These are phyloP conservation scores for Murina feae DNA, from an alignment of 2,113 vertebrate species.

Conservation along the genomic window DNA sequence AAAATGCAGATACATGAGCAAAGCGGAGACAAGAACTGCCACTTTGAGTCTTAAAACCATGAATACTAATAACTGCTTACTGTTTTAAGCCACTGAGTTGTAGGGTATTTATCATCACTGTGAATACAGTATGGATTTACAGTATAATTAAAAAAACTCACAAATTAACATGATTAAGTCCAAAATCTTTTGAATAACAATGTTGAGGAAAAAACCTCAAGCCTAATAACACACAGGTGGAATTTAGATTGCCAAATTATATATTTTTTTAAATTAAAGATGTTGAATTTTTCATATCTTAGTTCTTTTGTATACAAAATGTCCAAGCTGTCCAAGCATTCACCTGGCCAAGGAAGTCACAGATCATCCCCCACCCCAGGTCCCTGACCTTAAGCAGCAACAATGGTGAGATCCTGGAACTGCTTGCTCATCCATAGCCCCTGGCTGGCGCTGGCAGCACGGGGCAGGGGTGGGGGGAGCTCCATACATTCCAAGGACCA, in stretches of 20 bases:
- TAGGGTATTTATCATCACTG: background rate
- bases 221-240: background rate
- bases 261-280: background rate
- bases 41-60: background rate
- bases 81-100: background rate
- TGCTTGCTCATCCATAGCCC: no score
- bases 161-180: background rate
- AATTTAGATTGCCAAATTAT: background rate
- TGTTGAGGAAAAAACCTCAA: background rate
- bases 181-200: background rate
- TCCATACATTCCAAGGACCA: no score
- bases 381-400: no score
- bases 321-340: no score
- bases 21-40: background rate
- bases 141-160: background rate
- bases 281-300: background rate
- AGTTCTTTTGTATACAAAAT: background rate
- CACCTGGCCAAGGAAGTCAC: no score
- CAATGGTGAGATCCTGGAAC: no score
- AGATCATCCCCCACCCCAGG: no score
- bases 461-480: no score
- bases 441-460: no score
- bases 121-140: background rate
- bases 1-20: background rate
- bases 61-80: background rate